A percentile compares a stretch with the other conserved stretches of the same genome.
Evolutionary conservation across 2,888 invertebrate species (phyloP).

Genomic region (Coenonympha arcania): DNA sequence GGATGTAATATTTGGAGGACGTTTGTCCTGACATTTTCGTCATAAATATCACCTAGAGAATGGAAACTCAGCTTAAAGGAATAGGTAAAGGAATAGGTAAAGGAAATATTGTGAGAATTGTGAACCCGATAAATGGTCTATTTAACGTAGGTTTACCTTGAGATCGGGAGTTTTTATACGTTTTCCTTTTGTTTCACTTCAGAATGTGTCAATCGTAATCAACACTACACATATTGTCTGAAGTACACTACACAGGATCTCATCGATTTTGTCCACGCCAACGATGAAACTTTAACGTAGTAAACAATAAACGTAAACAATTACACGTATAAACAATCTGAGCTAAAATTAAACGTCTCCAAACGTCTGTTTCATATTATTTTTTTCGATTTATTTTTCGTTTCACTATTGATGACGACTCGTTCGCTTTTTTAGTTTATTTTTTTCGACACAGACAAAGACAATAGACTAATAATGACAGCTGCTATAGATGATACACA

Average conservation of each 20-base stretch:
- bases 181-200: slow-evolving; percentile 61
- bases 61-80: background rate
- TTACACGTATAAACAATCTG: slow-evolving; percentile 36
- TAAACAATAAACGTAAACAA: slow-evolving; percentile 36
- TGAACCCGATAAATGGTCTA: background rate
- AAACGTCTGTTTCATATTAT: slow-evolving; percentile 29
- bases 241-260: slow-evolving; percentile 47
- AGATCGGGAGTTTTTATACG: slow-evolving; percentile 33
- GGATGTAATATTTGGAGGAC: slow-evolving; percentile 55
- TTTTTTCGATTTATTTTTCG: slow-evolving; percentile 39
- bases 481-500: no score
- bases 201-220: slow-evolving; percentile 66
- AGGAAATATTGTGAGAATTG: slow-evolving; percentile 17
- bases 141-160: slow-evolving; percentile 42
- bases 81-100: no score
- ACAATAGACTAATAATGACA: background rate
- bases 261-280: slow-evolving; percentile 47
- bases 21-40: slow-evolving; percentile 60
- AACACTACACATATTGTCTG: slow-evolving; percentile 66
- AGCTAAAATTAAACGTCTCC: slow-evolving; percentile 31
- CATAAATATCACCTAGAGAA: slow-evolving; percentile 32
- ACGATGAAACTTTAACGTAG: slow-evolving; percentile 38
- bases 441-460: slow-evolving; percentile 11
- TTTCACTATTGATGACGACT: slow-evolving; percentile 28
- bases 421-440: slow-evolving; percentile 26